Conservation (phyloP, 2,797 vertebrate genomes). For the Loriculus beryllinus region DNA sequence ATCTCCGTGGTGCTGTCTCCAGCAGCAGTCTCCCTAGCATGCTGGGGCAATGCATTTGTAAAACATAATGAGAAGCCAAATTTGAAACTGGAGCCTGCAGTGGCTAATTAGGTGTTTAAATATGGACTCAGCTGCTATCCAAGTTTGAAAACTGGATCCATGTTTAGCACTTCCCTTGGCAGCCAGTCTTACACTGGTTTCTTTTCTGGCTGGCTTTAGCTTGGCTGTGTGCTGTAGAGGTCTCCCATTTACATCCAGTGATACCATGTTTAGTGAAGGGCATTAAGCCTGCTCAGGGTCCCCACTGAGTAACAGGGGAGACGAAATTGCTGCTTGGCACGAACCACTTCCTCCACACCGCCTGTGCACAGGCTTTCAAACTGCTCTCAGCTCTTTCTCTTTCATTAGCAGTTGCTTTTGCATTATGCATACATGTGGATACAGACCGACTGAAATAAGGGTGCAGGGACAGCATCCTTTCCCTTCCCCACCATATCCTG, state of each 20-base stretch:
- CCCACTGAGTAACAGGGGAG: background rate
- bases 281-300: background rate
- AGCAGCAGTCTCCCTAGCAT: background rate
- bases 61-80: slow-evolving; percentile 1
- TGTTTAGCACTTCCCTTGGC: background rate
- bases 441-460: background rate
- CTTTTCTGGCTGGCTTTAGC: background rate
- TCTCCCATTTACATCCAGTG: background rate
- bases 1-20: background rate
- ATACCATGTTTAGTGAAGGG: background rate
- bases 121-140: background rate
- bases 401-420: background rate
- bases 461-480: background rate
- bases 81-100: background rate
- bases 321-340: background rate
- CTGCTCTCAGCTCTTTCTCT: background rate
- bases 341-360: background rate
- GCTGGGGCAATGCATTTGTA: background rate
- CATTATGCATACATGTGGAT: accelerated
- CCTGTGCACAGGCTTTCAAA: accelerated
- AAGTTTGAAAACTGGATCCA: background rate
- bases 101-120: slow-evolving; percentile 23
- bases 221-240: background rate
- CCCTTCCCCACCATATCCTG: background rate
- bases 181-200: background rate